Evolutionary conservation across 2,797 vertebrate genomes (phyloP), one percentile per base, ranked within the genome.

Genomic region (Channa striata): DNA sequence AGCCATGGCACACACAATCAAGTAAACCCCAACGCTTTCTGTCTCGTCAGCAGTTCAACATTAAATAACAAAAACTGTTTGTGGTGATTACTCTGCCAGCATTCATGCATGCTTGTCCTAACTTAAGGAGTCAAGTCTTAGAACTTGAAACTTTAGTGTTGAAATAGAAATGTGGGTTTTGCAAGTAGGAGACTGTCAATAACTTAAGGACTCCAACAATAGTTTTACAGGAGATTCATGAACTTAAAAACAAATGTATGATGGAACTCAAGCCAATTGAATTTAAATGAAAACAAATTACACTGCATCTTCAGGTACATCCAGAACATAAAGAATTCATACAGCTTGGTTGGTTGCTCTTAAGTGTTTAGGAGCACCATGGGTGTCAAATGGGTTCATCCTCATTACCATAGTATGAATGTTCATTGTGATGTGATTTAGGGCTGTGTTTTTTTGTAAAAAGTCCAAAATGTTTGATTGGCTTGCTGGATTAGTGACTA

Each of bases 21-120:
- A 53, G 59, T 11, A 2, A 57, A 60, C 51, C 9, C 12, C 2
- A 23, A 14, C 0, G 1, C 17, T 53, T 62, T 52, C 0, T 20
- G 65, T 52, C 36, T 62, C 43, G 63, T 77, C 54, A 58, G 60
- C 65, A 74, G 25, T 9, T 33, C 51, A 13, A 14, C 33, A 54
- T 10, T 0, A 48, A 67, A 13, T 40, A 23, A 59, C 30, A 58
- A 23, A 56, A 48, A 59, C 56, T 17, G 44, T 33, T 46, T 56
- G 14, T 53, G 33, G 54, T 34, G 19, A 52, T 46, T 14, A 8
- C 16, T 56, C 44, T 4, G 16, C 21, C 47, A 33, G 47, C 42
- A 30, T 23, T 52, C 33, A 40, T 1, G 7, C 25, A 37, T 2
- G 16, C 23, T 13, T n/a, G 17, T 50, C 37, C 43, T 11, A 11